phyloP scores from a whole-genome alignment of 2,797 vertebrate genomes.

The Onychomys arenicola region DNA sequence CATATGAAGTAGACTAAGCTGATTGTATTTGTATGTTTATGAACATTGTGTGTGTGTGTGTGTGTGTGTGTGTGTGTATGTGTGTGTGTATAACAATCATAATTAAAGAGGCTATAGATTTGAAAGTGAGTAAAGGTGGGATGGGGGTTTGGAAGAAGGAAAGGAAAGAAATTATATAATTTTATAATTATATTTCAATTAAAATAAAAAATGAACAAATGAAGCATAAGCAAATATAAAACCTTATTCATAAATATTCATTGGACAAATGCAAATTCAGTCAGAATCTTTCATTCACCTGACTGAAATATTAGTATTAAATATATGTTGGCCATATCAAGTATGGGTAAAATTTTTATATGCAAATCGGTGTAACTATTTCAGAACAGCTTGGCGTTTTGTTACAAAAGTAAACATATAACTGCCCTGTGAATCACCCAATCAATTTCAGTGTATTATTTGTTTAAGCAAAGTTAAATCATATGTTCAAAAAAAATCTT shows the following conservation, averaged over 20 bases:
- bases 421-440: not conserved
- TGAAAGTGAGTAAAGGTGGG: not conserved
- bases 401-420: not conserved
- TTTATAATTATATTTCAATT: not conserved
- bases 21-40: not conserved
- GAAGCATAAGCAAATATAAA: constrained; percentile 5
- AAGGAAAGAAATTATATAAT: not conserved
- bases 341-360: constrained; percentile 3
- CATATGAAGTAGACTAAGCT: not conserved
- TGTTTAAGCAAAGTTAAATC: constrained; percentile 15
- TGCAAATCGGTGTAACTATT: constrained; percentile 21
- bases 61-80: not conserved
- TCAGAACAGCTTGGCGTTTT: not conserved
- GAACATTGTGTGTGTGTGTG: not conserved
- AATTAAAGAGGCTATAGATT: not conserved
- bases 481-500: not conserved
- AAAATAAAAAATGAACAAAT: constrained; percentile 26
- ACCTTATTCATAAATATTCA: not conserved
- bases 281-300: not conserved
- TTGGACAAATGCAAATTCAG: constrained; percentile 40
- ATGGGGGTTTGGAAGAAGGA: not conserved
- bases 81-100: not conserved
- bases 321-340: not conserved
- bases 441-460: constrained; percentile 3
- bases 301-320: constrained; percentile 36